Base-by-base conservation (phyloP, 2,797 vertebrate genomes). In the Cynodonichthys magdalenae region DNA sequence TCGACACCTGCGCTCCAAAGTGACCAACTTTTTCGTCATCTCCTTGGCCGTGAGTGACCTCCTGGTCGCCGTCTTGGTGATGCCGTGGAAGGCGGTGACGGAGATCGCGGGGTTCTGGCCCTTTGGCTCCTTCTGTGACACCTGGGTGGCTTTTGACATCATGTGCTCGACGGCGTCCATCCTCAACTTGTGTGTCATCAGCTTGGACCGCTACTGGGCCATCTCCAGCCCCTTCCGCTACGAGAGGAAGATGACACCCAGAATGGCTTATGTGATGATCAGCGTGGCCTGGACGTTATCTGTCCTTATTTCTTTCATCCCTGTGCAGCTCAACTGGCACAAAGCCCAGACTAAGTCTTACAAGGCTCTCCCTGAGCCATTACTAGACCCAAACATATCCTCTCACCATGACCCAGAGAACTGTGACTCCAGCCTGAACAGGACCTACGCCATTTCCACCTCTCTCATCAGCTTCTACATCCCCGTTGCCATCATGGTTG, bases 131-230 rank as follows among this genome's bases (percentile, higher is more conserved):
- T 99, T 99, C 90, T 99, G 97, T 63, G 95, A 96, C 87, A 95
- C 97, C 70, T 99, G 98, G 98, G 97, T 99, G 80, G 96, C 98
- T 44, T 99, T 98, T 75, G 98, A 99, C 87, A 99, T 99, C 57
- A 99, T 99, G 98, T 99, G 98, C 77, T 99, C 97, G 59, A 99
- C 98, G 0, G 98, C 98, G 0, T 99, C 98, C 72, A 99, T 99
- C 81, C 91, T 99, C 81, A 98, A 99, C 79, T 94, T 99, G 19
- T 99, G 97, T 46, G 93, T 99, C 77, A 99, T 99, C 68, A 99
- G 98, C 0, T 93, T 99, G 87, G 98, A 99, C 90, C 94, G 98
- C 62, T 99, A 99, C 64, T 99, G 97, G 98, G 97, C 97, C 78
- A 99, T 99, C 86, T 98, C 98, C 36, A 99, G 96, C 75, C 98